These are phyloP conservation scores for Meleagris gallopavo DNA, from an alignment of 2,113 vertebrate species.

Conservation along the genomic window DNA sequence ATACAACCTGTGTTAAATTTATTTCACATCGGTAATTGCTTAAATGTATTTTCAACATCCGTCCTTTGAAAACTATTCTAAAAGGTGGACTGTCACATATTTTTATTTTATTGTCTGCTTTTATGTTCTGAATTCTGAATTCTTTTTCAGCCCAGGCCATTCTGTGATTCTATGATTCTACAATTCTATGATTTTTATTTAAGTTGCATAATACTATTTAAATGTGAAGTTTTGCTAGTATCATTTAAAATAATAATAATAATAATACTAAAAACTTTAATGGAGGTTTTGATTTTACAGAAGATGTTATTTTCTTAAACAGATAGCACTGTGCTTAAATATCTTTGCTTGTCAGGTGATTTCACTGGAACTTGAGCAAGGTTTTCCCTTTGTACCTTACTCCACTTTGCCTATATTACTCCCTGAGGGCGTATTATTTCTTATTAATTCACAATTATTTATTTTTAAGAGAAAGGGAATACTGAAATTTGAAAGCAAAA, in stretches of 20 bases:
- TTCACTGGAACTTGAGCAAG: not conserved
- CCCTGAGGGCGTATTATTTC: no score
- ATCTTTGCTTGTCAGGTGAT: not conserved
- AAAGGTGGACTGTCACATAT: not conserved
- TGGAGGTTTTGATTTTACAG: not conserved
- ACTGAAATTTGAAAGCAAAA: not conserved
- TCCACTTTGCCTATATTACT: not conserved
- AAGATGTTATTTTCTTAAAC: not conserved
- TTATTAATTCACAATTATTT: no score
- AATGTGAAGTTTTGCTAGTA: not conserved
- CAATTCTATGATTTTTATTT: not conserved
- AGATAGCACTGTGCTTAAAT: fast-evolving
- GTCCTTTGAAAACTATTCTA: not conserved
- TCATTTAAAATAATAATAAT: not conserved
- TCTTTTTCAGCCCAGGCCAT: no score
- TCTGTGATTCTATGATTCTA: no score
- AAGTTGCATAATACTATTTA: not conserved
- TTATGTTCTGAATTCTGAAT: not conserved
- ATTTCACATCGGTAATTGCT: not conserved
- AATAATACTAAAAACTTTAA: not conserved
- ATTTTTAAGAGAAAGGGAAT: not conserved
- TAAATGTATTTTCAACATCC: not conserved
- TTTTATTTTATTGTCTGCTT: not conserved
- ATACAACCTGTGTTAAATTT: not conserved
- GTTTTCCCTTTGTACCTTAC: not conserved